These are phyloP conservation scores for Acrocephalus scirpaceus DNA, from an alignment of 2,797 vertebrate species.

Conservation along the genomic window DNA sequence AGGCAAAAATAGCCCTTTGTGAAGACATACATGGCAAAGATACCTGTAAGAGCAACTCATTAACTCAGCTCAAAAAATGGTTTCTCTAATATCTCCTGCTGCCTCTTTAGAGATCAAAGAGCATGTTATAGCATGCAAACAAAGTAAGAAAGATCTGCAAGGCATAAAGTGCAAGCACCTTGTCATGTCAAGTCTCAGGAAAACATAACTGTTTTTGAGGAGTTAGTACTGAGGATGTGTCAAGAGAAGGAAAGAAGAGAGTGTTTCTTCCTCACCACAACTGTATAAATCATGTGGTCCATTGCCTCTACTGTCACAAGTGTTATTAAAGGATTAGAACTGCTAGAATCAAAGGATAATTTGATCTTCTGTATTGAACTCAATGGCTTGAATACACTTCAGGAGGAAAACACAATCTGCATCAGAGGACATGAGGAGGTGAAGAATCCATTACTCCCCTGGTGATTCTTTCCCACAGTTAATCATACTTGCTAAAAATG, in stretches of 20 bases:
- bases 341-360: background rate
- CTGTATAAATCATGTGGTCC: background rate
- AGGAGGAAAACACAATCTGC: background rate
- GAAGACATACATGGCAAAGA: background rate
- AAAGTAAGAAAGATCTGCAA: background rate
- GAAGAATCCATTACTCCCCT: slow-evolving; percentile 33
- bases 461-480: slow-evolving; percentile 52
- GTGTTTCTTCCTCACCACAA: background rate
- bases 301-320: background rate
- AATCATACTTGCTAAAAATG: slow-evolving; percentile 45
- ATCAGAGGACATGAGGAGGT: background rate
- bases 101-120: background rate
- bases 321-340: background rate
- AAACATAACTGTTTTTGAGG: background rate
- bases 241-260: background rate
- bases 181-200: background rate
- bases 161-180: background rate
- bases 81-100: background rate
- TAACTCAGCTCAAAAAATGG: background rate
- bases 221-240: background rate
- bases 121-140: background rate
- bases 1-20: background rate
- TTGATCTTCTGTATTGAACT: background rate
- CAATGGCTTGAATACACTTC: background rate
- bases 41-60: background rate